Conservation (phyloP, 2,888 invertebrate species). For the Aproaerema taeniolella region DNA sequence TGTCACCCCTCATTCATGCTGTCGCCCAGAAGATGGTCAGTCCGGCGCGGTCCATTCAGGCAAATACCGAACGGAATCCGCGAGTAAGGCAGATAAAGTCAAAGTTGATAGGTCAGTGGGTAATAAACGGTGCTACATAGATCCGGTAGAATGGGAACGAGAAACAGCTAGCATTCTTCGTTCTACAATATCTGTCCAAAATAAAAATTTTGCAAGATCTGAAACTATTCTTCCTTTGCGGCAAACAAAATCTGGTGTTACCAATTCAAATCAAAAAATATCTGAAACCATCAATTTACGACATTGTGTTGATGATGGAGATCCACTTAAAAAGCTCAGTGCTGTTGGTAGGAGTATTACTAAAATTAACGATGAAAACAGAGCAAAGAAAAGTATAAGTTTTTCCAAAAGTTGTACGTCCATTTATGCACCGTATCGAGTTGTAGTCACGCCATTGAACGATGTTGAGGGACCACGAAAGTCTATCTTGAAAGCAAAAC, state of each 20-base stretch:
- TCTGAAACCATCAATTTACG: slow-evolving; percentile 41
- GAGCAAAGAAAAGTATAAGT: slow-evolving; percentile 47
- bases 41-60: slow-evolving; percentile 30
- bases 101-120: slow-evolving; percentile 68
- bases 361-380: slow-evolving; percentile 53
- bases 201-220: slow-evolving; percentile 46
- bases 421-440: slow-evolving; percentile 58
- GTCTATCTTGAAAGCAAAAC: slow-evolving; percentile 2
- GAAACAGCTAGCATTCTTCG: slow-evolving; percentile 75
- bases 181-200: slow-evolving; percentile 65
- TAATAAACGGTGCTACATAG: slow-evolving; percentile 74
- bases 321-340: slow-evolving; percentile 60
- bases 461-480: slow-evolving; percentile 25
- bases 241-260: slow-evolving; percentile 51
- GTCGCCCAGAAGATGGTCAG: slow-evolving; percentile 47
- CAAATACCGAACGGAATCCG: slow-evolving; percentile 66
- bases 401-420: slow-evolving; percentile 64
- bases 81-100: slow-evolving; percentile 52
- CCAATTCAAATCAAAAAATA: slow-evolving; percentile 37
- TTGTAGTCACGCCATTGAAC: slow-evolving; percentile 52
- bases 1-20: slow-evolving; percentile 63
- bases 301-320: slow-evolving; percentile 40
- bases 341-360: slow-evolving; percentile 65
- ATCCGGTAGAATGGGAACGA: slow-evolving; percentile 72
- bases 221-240: slow-evolving; percentile 41